Evolutionary conservation across 2,113 vertebrate genomes (phyloP), one percentile per base, ranked within the genome.

Genomic region (Leptobrachium leishanense): DNA sequence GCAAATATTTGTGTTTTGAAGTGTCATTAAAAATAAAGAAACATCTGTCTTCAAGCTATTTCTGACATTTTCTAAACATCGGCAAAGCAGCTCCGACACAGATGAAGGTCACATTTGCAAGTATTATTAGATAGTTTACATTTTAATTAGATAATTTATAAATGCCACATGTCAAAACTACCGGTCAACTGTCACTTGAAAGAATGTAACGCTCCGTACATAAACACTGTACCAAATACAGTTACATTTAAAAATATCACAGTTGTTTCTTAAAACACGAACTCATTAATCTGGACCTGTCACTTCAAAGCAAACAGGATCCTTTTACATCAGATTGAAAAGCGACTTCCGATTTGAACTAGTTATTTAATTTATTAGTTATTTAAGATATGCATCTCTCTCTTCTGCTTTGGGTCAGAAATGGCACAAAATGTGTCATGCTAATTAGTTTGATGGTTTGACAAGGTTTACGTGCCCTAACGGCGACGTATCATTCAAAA

Each of bases 81-180:
- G 84, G 83, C 82, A 87, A 31, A 79, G 8, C 84, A 88, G 43
- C 86, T 89, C 90, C 88, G 82, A 90, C 43, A 88, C 84, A 89
- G 87, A 86, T 85, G 88, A 94, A 94, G 90, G 92, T 94, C 92
- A 94, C 87, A 93, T 94, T 92, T 92, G 91, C 91, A 94, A 94
- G 89, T 94, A 89, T 90, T 93, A 92, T 92, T 85, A 88, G 83
- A 86, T 53, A 78, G 78, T 77, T 63, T 86, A 89, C 70, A 85
- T 90, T 91, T 92, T 90, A 93, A 93, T 94, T 91, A 90, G 85
- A 79, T 84, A 86, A 77, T 82, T 91, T 87, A 90, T 86, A 94
- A 94, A 95, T 94, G 91, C 91, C 89, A 92, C 84, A 85, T 89
- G 81, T 65, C 82, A 83, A 87, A 88, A 72, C 79, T 74, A 85